Conservation (phyloP, 2,113 vertebrate species). For the Calidris pugnax region DNA sequence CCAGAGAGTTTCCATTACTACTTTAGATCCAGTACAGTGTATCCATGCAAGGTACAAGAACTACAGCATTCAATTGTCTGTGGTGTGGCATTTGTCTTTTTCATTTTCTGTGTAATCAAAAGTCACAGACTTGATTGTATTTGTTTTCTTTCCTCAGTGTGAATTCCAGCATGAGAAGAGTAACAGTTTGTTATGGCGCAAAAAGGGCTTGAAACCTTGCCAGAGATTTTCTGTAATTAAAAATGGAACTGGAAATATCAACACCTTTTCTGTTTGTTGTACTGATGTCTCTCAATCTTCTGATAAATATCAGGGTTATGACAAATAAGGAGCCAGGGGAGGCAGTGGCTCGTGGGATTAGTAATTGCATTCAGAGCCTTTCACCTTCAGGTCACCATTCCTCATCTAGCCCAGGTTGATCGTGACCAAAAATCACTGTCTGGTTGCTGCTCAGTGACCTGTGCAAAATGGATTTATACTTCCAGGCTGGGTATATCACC, state of each 20-base stretch:
- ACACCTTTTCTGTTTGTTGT: slow-evolving; percentile 1
- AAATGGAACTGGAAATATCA: slow-evolving; percentile 50
- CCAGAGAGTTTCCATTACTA: not conserved
- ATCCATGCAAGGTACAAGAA: not conserved
- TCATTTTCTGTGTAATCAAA: slow-evolving; percentile 21
- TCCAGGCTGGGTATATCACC: not conserved
- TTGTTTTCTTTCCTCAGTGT: slow-evolving; percentile 19
- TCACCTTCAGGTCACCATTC: not conserved
- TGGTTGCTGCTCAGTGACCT: not conserved
- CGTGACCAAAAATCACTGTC: not conserved
- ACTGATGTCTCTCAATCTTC: not conserved
- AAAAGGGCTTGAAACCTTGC: slow-evolving; percentile 48
- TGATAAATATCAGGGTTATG: not conserved
- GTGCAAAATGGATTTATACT: not conserved
- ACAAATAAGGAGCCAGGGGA: not conserved
- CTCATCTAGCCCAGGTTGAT: not conserved
- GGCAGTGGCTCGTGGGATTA: not conserved
- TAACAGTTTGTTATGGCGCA: slow-evolving; percentile 19
- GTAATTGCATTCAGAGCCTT: not conserved
- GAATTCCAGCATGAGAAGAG: not conserved
- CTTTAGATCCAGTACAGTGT: not conserved
- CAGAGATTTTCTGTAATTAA: slow-evolving; percentile 60
- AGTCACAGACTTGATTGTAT: slow-evolving; percentile 1
- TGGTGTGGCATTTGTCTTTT: not conserved
- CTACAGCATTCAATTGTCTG: not conserved